Evolutionary conservation across 1,140 invertebrate genomes (phyloP), one percentile per base, ranked within the genome.

Genomic region (Nasonia longicornis): DNA sequence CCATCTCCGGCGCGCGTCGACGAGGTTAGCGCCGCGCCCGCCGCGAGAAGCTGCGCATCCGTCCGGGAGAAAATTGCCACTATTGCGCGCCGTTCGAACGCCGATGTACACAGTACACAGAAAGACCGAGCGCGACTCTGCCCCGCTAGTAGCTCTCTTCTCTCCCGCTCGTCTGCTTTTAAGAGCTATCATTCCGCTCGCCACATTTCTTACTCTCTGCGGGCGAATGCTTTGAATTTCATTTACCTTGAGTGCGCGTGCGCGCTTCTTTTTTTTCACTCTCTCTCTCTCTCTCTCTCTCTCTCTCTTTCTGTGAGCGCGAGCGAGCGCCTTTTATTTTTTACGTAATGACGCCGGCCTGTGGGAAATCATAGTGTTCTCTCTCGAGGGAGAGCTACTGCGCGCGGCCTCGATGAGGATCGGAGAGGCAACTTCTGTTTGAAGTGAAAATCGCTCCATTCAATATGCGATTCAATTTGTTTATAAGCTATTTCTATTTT

Each of bases 1-100:
- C 86, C 86, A 89, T 89, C 87, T 86, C 86, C 86, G 85, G 85
- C 74, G 77, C 66, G 78, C 79, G 64, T 45, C 72, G 71, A 64
- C 45, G 73, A 81, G 79, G 31, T 75, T 76, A 71, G 74, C 66
- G 73, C 80, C 72, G 69, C n/a, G n/a, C n/a, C 58, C 14, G 76
- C 38, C n/a, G 52, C 63, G 75, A 20, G 76, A 38, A 35, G 31
- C 77, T 70, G 58, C 77, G 69, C 70, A 73, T 79, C 77, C 70
- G 38, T 80, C 70, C 72, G 70, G 72, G 64, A 63, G 79, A 75
- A 80, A 80, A 80, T 80, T 80, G 79, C 79, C 26, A 42, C 70
- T 63, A 76, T 76, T 70, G 35, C 74, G 64, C 42, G 31, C 80
- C 20, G 42, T 26, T 64, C 79, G 31, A 52, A 64, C 71, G 52